Percentiles rank a stretch among this genome's conserved stretches.
Evolutionary conservation across 2,888 invertebrate species (phyloP).

Genomic region (Pedicia rivosa): DNA sequence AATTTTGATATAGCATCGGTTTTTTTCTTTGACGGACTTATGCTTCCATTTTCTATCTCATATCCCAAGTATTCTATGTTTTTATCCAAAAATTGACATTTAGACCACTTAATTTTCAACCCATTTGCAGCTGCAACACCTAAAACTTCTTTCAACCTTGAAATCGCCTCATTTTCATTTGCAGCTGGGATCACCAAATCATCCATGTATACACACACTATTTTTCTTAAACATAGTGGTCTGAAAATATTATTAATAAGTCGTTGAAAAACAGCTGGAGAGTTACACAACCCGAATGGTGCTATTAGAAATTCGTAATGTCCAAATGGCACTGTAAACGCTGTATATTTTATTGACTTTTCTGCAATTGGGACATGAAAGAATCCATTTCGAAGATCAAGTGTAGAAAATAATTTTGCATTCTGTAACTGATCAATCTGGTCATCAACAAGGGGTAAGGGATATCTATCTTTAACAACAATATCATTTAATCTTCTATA

Average conservation of each 20-base stretch:
- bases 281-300: not conserved
- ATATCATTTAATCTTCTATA: conserved; percentile 21
- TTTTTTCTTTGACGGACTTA: no score
- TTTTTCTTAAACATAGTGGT: not conserved
- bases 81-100: no score
- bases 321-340: conserved; percentile 7
- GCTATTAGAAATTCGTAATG: not conserved
- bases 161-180: not conserved
- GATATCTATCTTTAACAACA: conserved; percentile 18
- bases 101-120: no score
- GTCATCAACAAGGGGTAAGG: conserved; percentile 24
- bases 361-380: conserved; percentile 19
- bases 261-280: not conserved
- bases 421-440: conserved; percentile 17
- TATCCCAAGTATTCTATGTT: no score
- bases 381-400: conserved; percentile 20
- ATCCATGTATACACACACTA: not conserved
- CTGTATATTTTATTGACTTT: conserved; percentile 11
- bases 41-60: no score
- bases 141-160: no score
- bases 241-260: not conserved
- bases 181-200: not conserved
- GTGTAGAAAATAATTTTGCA: conserved; percentile 16
- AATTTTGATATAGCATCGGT: no score
- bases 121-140: no score